Evolutionary conservation across 1,140 invertebrate species (phyloP).

Genomic region (Ylistrum balloti): DNA sequence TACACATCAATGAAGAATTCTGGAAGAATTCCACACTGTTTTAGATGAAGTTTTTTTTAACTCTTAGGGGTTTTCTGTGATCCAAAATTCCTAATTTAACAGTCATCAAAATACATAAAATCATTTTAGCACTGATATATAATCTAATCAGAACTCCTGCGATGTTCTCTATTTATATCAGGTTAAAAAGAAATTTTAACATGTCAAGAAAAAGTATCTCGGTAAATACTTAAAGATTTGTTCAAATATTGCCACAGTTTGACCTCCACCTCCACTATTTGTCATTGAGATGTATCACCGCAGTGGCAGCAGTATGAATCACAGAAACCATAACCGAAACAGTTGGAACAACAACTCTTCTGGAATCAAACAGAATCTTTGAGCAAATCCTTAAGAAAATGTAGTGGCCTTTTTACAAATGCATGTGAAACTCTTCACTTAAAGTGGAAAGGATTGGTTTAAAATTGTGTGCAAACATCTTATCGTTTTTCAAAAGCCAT

Average conservation of each 20-base stretch:
- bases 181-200: too few relatives aligned
- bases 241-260: not conserved
- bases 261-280: not conserved
- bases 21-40: not conserved
- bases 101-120: too few relatives aligned
- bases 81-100: too few relatives aligned
- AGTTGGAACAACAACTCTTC: not conserved
- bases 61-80: too few relatives aligned
- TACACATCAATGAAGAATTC: too few relatives aligned
- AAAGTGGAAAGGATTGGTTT: not conserved
- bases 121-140: too few relatives aligned
- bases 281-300: not conserved
- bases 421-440: not conserved
- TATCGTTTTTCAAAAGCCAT: too few relatives aligned
- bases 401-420: not conserved
- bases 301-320: not conserved
- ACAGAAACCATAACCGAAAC: not conserved
- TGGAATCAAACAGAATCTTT: not conserved
- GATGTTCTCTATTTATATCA: too few relatives aligned
- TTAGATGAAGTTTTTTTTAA: too few relatives aligned
- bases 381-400: not conserved
- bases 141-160: too few relatives aligned
- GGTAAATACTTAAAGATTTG: conserved; percentile 25
- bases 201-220: too few relatives aligned
- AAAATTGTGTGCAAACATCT: not conserved